Percentiles rank a stretch among this genome's conserved stretches.
Conservation (phyloP, 35 echinoderm and acorn worm species). For the Stichopus chloronotus region DNA sequence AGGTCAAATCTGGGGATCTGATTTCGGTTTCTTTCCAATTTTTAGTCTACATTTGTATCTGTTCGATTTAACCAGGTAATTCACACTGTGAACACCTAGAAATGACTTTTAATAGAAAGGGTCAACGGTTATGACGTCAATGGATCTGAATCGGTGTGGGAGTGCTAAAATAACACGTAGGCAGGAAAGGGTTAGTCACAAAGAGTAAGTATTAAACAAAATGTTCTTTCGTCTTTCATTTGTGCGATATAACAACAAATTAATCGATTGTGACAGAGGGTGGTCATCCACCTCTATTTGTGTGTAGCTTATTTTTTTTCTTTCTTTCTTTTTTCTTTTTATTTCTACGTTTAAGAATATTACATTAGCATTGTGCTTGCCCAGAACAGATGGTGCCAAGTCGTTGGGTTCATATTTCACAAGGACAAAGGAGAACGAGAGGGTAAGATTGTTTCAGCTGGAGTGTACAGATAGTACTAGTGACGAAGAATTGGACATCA, state of each 20-base stretch:
- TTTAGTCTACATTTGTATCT: background rate
- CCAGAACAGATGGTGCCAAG: background rate
- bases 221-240: background rate
- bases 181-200: background rate
- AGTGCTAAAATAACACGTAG: background rate
- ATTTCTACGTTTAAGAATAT: background rate
- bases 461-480: no score
- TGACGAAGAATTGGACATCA: no score
- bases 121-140: constrained; percentile 26
- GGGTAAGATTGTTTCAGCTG: background rate
- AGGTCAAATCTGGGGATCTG: background rate
- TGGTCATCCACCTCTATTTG: background rate
- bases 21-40: background rate
- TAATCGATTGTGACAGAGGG: background rate
- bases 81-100: constrained; percentile 17
- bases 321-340: background rate
- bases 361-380: background rate
- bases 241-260: background rate
- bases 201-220: background rate
- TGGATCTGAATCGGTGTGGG: background rate
- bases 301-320: background rate
- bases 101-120: background rate
- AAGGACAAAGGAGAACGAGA: background rate
- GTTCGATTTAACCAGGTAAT: constrained; percentile 21
- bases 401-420: background rate